These are phyloP conservation scores for Rhinoderma darwinii DNA, from an alignment of 2,113 vertebrate genomes.

Conservation along the genomic window DNA sequence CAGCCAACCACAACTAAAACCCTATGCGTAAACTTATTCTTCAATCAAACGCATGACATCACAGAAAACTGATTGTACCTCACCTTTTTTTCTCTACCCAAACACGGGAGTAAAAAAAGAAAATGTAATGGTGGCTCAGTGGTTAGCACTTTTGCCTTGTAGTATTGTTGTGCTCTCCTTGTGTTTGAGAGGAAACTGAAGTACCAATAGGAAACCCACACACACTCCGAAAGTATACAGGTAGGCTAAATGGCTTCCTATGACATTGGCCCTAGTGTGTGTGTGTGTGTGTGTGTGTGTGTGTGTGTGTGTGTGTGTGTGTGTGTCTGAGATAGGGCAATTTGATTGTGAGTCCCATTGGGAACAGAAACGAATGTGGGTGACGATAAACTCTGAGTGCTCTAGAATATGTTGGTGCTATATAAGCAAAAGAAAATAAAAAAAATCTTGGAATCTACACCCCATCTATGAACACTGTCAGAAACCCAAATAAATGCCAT, in stretches of 20 bases:
- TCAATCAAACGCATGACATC: constrained; percentile 1
- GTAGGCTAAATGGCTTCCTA: neutral
- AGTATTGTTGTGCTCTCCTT: neutral
- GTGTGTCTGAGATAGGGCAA: neutral
- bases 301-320: neutral
- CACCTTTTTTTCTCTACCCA: neutral
- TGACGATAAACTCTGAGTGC: no score
- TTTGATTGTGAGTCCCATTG: neutral
- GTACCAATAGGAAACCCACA: no score
- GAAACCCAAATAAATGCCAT: no score
- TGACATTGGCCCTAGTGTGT: neutral
- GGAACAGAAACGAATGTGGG: no score
- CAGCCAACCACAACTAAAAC: neutral
- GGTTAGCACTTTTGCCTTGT: neutral
- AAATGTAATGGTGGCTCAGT: neutral
- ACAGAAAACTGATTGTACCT: neutral
- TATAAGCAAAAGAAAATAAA: no score
- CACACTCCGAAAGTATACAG: neutral
- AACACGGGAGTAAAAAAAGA: neutral
- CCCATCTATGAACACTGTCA: no score
- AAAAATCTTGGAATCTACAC: no score
- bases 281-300: neutral
- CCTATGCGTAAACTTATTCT: neutral
- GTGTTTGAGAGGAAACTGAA: neutral
- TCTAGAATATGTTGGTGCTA: no score